These are phyloP conservation scores for Cacoxenus indagator DNA, from an alignment of 2,888 invertebrate species.

Conservation along the genomic window DNA sequence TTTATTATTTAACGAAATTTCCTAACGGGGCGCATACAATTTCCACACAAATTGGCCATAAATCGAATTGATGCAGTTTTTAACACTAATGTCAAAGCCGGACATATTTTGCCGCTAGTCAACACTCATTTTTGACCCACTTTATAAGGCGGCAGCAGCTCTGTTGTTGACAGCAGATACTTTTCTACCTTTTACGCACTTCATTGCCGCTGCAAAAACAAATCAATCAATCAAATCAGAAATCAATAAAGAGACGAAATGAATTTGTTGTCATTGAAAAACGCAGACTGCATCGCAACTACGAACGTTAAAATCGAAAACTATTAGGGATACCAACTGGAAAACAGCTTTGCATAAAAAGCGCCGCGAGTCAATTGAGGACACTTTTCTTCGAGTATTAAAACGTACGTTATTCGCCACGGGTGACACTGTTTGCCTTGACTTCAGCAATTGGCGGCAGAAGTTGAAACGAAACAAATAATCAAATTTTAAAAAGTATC, in stretches of 20 bases:
- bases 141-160: no score
- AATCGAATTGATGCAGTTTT: no score
- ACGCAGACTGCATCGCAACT: not conserved
- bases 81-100: no score
- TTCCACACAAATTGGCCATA: no score
- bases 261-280: not conserved
- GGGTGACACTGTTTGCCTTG: not conserved
- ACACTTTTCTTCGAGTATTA: not conserved
- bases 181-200: not conserved
- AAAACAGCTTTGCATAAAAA: not conserved
- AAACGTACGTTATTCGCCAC: not conserved
- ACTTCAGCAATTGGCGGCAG: not conserved
- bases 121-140: no score
- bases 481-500: not conserved
- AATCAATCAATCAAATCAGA: conserved; percentile 17
- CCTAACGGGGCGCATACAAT: no score
- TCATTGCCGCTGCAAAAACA: conserved; percentile 1
- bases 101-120: no score
- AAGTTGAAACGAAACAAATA: not conserved
- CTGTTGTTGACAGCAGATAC: no score
- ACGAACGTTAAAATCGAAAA: not conserved
- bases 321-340: not conserved
- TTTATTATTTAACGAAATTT: not conserved
- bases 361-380: not conserved
- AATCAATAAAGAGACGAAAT: not conserved